Evolutionary conservation across 2,113 vertebrate species (phyloP).

Genomic region (Nansenia antarctica): DNA sequence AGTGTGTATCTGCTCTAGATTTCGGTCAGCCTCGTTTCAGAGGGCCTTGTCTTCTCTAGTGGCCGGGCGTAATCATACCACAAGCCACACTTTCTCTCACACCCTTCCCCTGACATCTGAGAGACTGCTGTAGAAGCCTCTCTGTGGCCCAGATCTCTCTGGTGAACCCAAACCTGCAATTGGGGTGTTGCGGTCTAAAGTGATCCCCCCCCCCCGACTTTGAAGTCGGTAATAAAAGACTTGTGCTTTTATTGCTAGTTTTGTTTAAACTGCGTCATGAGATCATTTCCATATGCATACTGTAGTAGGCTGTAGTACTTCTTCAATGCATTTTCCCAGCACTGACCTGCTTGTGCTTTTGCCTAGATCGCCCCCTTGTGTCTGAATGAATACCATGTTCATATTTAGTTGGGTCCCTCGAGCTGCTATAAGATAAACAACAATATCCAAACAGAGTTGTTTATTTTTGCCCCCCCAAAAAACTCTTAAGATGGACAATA

Average conservation of each 20-base stretch:
- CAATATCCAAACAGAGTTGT: no score
- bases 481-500: neutral
- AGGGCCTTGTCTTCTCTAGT: constrained; percentile 44
- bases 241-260: constrained; percentile 36
- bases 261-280: constrained; percentile 16
- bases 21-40: constrained; percentile 28
- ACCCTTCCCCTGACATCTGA: constrained; percentile 38
- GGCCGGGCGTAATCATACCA: constrained; percentile 31
- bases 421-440: no score
- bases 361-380: constrained; percentile 63
- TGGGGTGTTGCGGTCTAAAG: constrained; percentile 17
- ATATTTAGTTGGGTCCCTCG: neutral
- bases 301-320: neutral
- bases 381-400: neutral
- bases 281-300: constrained; percentile 17
- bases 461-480: neutral
- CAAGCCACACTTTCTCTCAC: constrained; percentile 39
- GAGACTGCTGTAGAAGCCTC: constrained; percentile 15
- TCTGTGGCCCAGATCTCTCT: constrained; percentile 13
- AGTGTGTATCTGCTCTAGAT: constrained; percentile 22
- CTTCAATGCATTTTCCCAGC: constrained; percentile 22
- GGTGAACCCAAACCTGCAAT: constrained; percentile 23
- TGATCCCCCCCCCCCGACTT: constrained; percentile 21
- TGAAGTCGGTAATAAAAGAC: constrained; percentile 42
- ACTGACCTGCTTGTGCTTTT: constrained; percentile 20